Evolutionary conservation across 2,888 invertebrate genomes (phyloP).

Genomic region (Mylabris sibirica): DNA sequence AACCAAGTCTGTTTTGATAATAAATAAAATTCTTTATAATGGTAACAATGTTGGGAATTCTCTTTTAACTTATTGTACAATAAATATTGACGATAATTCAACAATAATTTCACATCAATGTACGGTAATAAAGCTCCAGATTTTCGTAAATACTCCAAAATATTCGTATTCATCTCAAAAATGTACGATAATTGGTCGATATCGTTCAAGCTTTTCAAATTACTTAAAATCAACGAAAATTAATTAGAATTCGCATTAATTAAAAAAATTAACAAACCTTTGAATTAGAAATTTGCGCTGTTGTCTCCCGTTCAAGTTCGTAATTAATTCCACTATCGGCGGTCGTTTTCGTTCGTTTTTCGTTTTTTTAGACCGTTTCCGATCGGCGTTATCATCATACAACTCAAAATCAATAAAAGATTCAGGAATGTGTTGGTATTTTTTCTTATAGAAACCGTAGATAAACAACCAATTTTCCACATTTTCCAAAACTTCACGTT

Average conservation of each 20-base stretch:
- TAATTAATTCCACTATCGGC: not conserved
- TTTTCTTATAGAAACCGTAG: constrained; percentile 50
- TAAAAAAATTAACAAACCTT: too few relatives aligned
- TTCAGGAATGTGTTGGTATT: constrained; percentile 50
- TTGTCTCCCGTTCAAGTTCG: not conserved
- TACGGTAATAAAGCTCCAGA: constrained; percentile 58
- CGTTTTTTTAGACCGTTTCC: not conserved
- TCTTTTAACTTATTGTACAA: constrained; percentile 40
- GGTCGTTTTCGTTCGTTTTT: not conserved
- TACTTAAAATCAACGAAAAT: constrained; percentile 8
- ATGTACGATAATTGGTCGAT: constrained; percentile 41
- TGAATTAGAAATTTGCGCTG: constrained; percentile 30
- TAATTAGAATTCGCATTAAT: too few relatives aligned
- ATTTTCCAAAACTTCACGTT: constrained; percentile 45
- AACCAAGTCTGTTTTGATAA: constrained; percentile 65
- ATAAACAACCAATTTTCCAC: constrained; percentile 60
- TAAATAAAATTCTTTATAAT: constrained; percentile 42
- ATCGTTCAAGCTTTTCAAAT: constrained; percentile 25
- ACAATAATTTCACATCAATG: constrained; percentile 56
- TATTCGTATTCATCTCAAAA: constrained; percentile 53
- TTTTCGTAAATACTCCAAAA: constrained; percentile 53
- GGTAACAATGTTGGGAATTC: constrained; percentile 3
- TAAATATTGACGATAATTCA: constrained; percentile 59
- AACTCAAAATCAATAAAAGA: constrained; percentile 39
- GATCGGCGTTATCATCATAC: not conserved